Percentiles rank a stretch among this genome's conserved stretches.
phyloP scores from a whole-genome alignment of 2,113 vertebrate genomes.

The Monarcha castaneiventris region DNA sequence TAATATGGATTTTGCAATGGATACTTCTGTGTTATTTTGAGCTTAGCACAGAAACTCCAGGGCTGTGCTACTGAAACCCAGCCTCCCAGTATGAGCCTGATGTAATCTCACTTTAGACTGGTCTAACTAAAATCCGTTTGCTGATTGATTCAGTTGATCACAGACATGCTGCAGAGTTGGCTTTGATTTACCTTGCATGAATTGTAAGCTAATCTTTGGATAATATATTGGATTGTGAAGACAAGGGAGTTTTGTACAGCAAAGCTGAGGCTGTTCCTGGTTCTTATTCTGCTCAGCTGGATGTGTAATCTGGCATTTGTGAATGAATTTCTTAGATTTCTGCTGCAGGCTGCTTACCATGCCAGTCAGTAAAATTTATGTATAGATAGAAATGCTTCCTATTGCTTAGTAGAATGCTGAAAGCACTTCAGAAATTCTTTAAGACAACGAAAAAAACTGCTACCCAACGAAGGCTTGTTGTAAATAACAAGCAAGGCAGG shows the following conservation, averaged over 20 bases:
- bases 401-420: background rate
- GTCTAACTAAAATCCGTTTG: background rate
- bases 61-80: background rate
- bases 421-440: background rate
- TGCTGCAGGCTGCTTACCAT: background rate
- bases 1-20: background rate
- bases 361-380: background rate
- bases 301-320: background rate
- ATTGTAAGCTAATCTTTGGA: background rate
- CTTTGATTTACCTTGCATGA: background rate
- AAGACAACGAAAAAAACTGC: background rate
- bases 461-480: background rate
- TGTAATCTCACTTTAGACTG: constrained; percentile 1
- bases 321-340: background rate
- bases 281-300: background rate
- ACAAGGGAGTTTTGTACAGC: background rate
- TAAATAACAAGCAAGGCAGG: background rate
- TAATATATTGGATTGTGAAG: background rate
- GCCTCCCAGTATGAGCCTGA: background rate
- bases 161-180: background rate
- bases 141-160: background rate
- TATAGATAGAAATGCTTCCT: background rate
- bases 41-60: background rate
- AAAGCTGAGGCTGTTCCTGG: background rate
- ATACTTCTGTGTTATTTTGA: background rate